Evolutionary conservation across 2,888 invertebrate genomes (phyloP).

Genomic region (Papilio protenor): DNA sequence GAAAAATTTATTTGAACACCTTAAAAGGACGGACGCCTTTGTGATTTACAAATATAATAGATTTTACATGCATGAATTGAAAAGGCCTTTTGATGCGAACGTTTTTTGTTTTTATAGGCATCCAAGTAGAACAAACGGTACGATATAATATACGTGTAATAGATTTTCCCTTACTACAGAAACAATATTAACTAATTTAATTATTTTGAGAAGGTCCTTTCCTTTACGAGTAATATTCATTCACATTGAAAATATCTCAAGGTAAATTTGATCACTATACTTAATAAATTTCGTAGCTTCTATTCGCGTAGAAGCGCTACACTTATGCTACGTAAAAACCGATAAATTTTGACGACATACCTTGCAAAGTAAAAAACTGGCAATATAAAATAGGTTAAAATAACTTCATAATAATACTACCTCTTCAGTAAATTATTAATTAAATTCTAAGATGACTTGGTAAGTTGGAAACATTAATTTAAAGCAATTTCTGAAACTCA

Average conservation of each 20-base stretch:
- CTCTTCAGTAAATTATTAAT: not conserved
- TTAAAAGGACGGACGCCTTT: not conserved
- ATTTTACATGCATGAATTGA: conserved; percentile 2
- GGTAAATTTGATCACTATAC: not conserved
- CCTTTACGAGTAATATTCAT: not conserved
- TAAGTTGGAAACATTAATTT: not conserved
- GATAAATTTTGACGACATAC: not conserved
- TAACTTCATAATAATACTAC: not conserved
- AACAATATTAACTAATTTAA: too few species aligned
- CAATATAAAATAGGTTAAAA: not conserved
- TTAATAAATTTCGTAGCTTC: not conserved
- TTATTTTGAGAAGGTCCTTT: not conserved
- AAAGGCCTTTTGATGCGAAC: not conserved
- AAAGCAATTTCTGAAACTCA: not conserved
- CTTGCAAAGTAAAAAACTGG: not conserved
- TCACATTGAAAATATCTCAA: not conserved
- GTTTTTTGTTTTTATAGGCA: not conserved
- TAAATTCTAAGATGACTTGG: not conserved
- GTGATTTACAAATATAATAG: not conserved
- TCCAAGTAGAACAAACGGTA: too few species aligned
- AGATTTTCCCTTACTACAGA: not conserved
- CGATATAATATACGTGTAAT: not conserved
- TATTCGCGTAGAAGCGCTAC: not conserved
- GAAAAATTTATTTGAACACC: not conserved
- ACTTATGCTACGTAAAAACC: not conserved